These are phyloP conservation scores for Lasioglossum villosulum DNA, from an alignment of 2,888 invertebrate species.

Conservation along the genomic window DNA sequence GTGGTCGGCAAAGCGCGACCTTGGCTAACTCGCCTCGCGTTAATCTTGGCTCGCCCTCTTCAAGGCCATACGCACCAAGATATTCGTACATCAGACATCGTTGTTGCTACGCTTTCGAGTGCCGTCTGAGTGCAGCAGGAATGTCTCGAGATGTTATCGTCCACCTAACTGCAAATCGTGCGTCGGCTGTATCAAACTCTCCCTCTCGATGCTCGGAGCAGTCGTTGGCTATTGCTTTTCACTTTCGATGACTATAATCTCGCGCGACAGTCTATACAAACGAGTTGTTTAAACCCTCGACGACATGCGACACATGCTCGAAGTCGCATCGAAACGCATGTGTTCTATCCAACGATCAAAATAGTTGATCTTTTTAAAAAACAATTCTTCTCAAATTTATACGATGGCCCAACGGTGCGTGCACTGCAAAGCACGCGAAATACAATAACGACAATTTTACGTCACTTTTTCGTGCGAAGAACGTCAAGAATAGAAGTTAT, in stretches of 20 bases:
- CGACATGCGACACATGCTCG: not conserved
- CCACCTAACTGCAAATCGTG: slow-evolving; percentile 61
- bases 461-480: no score
- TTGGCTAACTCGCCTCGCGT: slow-evolving; percentile 66
- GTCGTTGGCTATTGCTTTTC: slow-evolving; percentile 31
- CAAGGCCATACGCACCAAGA: slow-evolving; percentile 47
- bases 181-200: slow-evolving; percentile 64
- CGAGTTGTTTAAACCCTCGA: not conserved
- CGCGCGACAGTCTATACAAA: not conserved
- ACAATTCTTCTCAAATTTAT: no score
- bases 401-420: no score
- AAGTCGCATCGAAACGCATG: no score
- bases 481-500: no score
- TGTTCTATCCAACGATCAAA: no score
- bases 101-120: slow-evolving; percentile 45
- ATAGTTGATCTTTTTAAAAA: no score
- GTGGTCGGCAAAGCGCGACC: slow-evolving; percentile 59
- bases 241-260: slow-evolving; percentile 13
- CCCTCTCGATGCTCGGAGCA: slow-evolving; percentile 41
- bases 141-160: slow-evolving; percentile 72
- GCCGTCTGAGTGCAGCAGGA: slow-evolving; percentile 61
- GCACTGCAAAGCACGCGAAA: no score
- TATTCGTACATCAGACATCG: slow-evolving; percentile 41
- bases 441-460: no score
- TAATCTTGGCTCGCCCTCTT: slow-evolving; percentile 50